These are phyloP conservation scores for Drosophila flavopinicola DNA, from an alignment of 2,888 invertebrate genomes.

Conservation along the genomic window DNA sequence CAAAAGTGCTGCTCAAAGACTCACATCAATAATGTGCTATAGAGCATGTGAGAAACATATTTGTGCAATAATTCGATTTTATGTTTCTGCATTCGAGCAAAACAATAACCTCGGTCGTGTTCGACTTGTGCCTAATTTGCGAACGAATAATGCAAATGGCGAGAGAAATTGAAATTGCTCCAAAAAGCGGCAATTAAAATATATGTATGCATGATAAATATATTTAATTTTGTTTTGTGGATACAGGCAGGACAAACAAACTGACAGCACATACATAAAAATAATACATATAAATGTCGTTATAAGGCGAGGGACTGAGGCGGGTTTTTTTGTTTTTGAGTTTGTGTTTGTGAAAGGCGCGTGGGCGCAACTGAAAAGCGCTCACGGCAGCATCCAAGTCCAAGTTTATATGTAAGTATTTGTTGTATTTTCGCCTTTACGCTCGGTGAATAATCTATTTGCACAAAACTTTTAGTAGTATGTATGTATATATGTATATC, in stretches of 20 bases:
- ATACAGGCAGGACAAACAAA: slow-evolving; percentile 62
- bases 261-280: slow-evolving; percentile 36
- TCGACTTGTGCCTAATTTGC: slow-evolving; percentile 55
- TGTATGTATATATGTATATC: slow-evolving; percentile 25
- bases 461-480: slow-evolving; percentile 66
- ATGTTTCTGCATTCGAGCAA: slow-evolving; percentile 49
- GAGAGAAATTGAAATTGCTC: slow-evolving; percentile 57
- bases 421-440: slow-evolving; percentile 53
- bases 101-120: slow-evolving; percentile 67
- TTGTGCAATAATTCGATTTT: slow-evolving; percentile 35
- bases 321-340: not conserved
- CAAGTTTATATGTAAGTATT: slow-evolving; percentile 69
- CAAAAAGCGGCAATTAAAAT: slow-evolving; percentile 70
- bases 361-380: slow-evolving; percentile 63
- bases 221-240: slow-evolving; percentile 37
- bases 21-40: slow-evolving; percentile 54
- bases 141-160: slow-evolving; percentile 34
- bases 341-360: slow-evolving; percentile 53
- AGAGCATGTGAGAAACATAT: slow-evolving; percentile 30
- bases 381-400: slow-evolving; percentile 71
- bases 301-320: slow-evolving; percentile 25
- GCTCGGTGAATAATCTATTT: slow-evolving; percentile 73
- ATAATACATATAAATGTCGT: slow-evolving; percentile 24
- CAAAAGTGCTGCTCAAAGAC: slow-evolving; percentile 31
- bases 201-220: slow-evolving; percentile 48